These are phyloP conservation scores for Calliphora vicina DNA, from an alignment of 1,140 invertebrate species.

Conservation along the genomic window DNA sequence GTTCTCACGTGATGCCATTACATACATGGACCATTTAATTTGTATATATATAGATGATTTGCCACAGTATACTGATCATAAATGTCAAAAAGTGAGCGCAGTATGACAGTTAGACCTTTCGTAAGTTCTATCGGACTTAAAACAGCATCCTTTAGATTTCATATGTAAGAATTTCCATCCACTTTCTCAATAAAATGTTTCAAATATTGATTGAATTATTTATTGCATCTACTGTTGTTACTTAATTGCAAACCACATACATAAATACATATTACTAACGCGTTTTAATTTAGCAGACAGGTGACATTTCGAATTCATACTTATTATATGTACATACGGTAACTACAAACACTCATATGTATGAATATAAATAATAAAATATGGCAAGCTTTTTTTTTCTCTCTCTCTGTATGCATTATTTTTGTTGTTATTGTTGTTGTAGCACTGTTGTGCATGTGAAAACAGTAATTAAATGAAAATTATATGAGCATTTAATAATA, in stretches of 20 bases:
- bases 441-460: neutral
- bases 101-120: too few relatives aligned
- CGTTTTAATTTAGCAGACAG: neutral
- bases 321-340: neutral
- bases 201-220: neutral
- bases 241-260: neutral
- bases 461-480: conserved; percentile 8
- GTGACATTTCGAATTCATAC: neutral
- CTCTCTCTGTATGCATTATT: neutral
- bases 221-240: neutral
- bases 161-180: too few relatives aligned
- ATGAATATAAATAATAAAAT: neutral
- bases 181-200: too few relatives aligned
- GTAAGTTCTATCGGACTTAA: too few relatives aligned
- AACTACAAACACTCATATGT: neutral
- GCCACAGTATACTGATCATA: too few relatives aligned
- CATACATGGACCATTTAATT: too few relatives aligned
- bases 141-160: too few relatives aligned
- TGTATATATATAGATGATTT: too few relatives aligned
- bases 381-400: neutral
- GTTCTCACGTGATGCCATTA: too few relatives aligned
- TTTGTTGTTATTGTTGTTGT: neutral
- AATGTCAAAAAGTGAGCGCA: too few relatives aligned
- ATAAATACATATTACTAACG: too few relatives aligned
- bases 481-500: conserved; percentile 7